Percentiles rank a stretch among this genome's conserved stretches.
phyloP scores from a whole-genome alignment of 2,113 vertebrate genomes.

The Zosterops pallidus region DNA sequence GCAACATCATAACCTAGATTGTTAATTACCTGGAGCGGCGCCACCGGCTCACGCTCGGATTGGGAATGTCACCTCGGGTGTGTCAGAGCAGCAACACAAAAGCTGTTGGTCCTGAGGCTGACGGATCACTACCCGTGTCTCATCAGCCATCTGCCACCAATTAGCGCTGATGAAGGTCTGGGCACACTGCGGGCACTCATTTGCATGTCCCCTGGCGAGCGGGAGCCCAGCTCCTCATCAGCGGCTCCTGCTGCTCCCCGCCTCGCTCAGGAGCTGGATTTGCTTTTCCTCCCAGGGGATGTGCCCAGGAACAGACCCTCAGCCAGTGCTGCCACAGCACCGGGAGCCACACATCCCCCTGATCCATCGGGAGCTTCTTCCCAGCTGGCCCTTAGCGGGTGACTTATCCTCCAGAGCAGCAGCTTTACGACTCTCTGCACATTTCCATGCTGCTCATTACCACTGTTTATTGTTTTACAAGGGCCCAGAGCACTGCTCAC shows the following conservation, averaged over 20 bases:
- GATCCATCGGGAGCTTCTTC: rapidly evolving
- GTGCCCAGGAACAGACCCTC: rapidly evolving
- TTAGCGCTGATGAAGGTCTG: neutral
- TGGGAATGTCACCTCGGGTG: neutral
- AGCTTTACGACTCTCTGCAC: neutral
- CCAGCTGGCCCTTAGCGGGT: neutral
- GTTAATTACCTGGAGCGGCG: neutral
- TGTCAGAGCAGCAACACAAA: neutral
- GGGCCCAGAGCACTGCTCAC: neutral
- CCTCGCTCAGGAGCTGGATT: neutral
- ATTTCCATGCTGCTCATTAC: neutral
- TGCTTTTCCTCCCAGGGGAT: neutral
- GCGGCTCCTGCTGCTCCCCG: neutral
- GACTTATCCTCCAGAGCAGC: neutral
- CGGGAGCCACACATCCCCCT: rapidly evolving
- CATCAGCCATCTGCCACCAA: neutral
- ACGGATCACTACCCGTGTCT: neutral
- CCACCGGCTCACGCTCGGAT: neutral
- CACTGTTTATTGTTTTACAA: neutral
- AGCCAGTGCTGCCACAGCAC: rapidly evolving
- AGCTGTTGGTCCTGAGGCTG: neutral
- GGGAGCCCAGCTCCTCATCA: neutral
- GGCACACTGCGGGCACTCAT: neutral
- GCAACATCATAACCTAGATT: neutral
- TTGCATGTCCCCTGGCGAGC: rapidly evolving